Evolutionary conservation across 2,113 vertebrate genomes (phyloP).

Genomic region (Scortum barcoo): DNA sequence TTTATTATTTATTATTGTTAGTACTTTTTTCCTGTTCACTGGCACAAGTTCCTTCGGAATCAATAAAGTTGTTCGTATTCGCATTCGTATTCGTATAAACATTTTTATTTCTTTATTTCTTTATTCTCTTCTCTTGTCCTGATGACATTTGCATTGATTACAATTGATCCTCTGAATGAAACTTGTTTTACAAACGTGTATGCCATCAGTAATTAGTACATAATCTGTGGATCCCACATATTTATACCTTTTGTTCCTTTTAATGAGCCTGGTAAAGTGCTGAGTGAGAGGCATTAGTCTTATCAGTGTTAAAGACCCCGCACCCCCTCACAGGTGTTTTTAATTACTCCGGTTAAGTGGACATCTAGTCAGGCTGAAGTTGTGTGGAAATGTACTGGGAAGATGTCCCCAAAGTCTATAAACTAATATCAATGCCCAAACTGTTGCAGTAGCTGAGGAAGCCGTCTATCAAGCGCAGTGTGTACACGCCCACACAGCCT

Average conservation of each 20-base stretch:
- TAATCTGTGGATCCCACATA: not conserved
- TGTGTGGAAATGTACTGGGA: not conserved
- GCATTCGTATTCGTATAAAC: no score
- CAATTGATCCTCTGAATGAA: not conserved
- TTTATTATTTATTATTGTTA: not conserved
- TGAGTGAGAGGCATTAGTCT: not conserved
- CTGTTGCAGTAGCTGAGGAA: not conserved
- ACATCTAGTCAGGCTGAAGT: not conserved
- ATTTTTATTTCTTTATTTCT: not conserved
- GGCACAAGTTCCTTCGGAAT: no score
- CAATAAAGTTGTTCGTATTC: no score
- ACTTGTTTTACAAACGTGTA: not conserved
- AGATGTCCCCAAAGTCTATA: not conserved
- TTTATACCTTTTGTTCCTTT: not conserved
- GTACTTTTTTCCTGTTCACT: not conserved
- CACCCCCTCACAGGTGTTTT: not conserved
- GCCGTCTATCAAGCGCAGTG: not conserved
- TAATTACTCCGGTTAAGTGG: not conserved
- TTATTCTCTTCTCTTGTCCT: not conserved
- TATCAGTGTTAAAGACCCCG: not conserved
- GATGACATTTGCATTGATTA: not conserved
- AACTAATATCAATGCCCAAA: not conserved
- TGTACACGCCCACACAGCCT: not conserved
- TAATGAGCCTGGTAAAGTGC: constrained; percentile 21
- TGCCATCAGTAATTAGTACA: not conserved